Evolutionary conservation across 2,113 vertebrate species (phyloP).

Genomic region (Cavia aperea): DNA sequence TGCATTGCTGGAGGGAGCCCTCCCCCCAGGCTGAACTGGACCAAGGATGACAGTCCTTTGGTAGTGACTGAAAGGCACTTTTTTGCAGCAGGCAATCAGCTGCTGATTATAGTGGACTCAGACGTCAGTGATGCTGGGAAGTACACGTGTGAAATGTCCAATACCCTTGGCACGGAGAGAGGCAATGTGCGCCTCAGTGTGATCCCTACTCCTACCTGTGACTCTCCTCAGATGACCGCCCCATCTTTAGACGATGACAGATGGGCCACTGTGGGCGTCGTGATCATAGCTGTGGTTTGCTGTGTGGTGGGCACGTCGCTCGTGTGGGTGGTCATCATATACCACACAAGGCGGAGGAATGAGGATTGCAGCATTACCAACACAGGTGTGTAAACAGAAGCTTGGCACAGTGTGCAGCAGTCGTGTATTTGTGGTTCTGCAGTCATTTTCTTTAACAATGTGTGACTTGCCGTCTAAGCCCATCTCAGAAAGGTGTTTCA

Average conservation of each 20-base stretch:
- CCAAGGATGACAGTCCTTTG: conserved; percentile 92
- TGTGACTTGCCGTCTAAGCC: conserved; percentile 24
- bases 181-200: conserved; percentile 88
- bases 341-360: conserved; percentile 91
- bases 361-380: conserved; percentile 97
- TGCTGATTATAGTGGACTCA: conserved; percentile 93
- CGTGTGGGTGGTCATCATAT: conserved; percentile 99
- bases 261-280: conserved; percentile 95
- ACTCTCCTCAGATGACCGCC: conserved; percentile 81
- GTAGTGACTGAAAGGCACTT: conserved; percentile 92
- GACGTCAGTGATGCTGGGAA: conserved; percentile 88
- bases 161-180: conserved; percentile 90
- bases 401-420: not conserved
- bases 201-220: conserved; percentile 91
- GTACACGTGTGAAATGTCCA: conserved; percentile 98
- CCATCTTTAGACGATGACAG: conserved; percentile 83
- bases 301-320: conserved; percentile 98
- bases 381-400: conserved; percentile 84
- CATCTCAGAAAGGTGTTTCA: conserved; percentile 28
- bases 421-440: conserved; percentile 32
- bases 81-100: conserved; percentile 94
- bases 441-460: conserved; percentile 32
- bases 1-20: conserved; percentile 96
- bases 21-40: conserved; percentile 92
- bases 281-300: conserved; percentile 98